Percentiles rank a stretch among this genome's conserved stretches.
Conservation (phyloP, 2,113 vertebrate genomes). For the Urocitellus parryii region DNA sequence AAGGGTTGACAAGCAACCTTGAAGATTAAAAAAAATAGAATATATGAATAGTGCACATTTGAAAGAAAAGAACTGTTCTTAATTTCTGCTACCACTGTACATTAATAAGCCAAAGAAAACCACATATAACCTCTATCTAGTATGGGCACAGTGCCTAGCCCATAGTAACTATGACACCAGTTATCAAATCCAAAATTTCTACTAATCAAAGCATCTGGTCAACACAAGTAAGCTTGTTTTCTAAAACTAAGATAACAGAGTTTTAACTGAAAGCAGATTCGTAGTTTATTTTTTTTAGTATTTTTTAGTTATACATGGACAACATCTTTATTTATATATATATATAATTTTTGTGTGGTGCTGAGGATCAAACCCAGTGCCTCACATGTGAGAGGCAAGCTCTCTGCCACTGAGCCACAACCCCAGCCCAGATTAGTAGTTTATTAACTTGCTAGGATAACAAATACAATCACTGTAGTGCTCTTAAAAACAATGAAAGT, state of each 20-base stretch:
- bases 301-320: too few relatives aligned
- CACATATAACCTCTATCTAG: too few relatives aligned
- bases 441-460: not conserved
- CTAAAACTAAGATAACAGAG: not conserved
- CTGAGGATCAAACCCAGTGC: too few relatives aligned
- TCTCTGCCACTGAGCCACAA: too few relatives aligned
- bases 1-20: not conserved
- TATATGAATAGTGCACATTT: not conserved
- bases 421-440: not conserved
- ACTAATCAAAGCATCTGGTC: not conserved
- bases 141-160: not conserved
- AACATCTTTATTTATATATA: too few relatives aligned
- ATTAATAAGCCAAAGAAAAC: not conserved
- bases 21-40: too few relatives aligned
- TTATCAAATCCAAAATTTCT: slow-evolving; percentile 6
- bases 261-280: not conserved
- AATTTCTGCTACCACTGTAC: not conserved
- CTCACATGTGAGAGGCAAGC: too few relatives aligned
- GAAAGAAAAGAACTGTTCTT: not conserved
- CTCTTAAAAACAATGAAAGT: slow-evolving; percentile 24
- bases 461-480: not conserved
- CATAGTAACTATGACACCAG: not conserved
- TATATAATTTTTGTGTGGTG: too few relatives aligned
- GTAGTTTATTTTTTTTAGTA: too few relatives aligned
- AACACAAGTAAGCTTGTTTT: not conserved